Evolutionary conservation across 2,113 vertebrate species (phyloP).

Genomic region (Theristicus caerulescens): DNA sequence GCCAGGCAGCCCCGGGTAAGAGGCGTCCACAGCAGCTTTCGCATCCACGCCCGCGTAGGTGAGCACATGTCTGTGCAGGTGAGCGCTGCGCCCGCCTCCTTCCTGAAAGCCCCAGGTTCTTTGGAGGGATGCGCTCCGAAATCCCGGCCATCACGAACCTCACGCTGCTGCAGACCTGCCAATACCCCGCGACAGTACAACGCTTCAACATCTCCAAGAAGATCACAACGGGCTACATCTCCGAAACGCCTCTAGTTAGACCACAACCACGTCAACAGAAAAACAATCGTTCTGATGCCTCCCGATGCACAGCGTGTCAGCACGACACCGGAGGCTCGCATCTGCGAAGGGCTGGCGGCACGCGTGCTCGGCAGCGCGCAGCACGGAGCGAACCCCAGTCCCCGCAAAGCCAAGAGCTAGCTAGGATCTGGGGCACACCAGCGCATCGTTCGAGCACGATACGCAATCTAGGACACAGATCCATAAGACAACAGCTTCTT

Average conservation of each 20-base stretch:
- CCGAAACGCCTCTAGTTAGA: not conserved
- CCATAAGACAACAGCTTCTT: not conserved
- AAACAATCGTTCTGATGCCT: not conserved
- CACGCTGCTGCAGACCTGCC: accelerated
- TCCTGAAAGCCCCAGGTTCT: not conserved
- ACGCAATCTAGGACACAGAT: not conserved
- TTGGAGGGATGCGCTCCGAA: not conserved
- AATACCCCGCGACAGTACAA: accelerated
- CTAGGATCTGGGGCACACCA: not conserved
- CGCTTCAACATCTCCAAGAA: not conserved
- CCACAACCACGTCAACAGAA: not conserved
- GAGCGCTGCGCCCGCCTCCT: not conserved
- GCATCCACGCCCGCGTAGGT: accelerated
- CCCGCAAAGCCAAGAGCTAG: not conserved
- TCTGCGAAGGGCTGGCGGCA: not conserved
- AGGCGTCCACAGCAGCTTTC: not conserved
- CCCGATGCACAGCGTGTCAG: accelerated
- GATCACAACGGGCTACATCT: accelerated
- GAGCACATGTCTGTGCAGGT: not conserved
- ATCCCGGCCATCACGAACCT: accelerated
- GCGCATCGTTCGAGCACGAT: not conserved
- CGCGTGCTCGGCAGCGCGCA: too few species aligned
- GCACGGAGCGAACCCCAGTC: accelerated
- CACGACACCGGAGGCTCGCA: accelerated
- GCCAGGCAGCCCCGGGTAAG: not conserved